These are phyloP conservation scores for Hippolais icterina DNA, from an alignment of 2,113 vertebrate genomes.

Conservation along the genomic window DNA sequence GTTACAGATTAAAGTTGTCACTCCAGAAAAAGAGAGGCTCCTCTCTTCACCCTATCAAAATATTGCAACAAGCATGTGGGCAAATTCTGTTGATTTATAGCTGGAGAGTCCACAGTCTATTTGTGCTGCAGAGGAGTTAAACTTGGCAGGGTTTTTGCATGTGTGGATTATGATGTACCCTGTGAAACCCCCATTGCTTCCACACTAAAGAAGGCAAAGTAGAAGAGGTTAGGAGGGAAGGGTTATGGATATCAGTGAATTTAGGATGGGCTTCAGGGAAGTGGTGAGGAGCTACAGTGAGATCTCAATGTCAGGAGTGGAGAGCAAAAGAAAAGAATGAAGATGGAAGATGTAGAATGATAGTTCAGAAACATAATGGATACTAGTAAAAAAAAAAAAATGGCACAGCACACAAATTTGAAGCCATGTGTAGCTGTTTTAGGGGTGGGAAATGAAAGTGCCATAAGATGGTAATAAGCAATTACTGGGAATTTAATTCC, in stretches of 20 bases:
- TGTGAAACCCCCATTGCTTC: not conserved
- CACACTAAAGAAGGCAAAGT: not conserved
- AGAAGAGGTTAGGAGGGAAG: not conserved
- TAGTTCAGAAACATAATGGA: not conserved
- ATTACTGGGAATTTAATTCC: slow-evolving; percentile 57
- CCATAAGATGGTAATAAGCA: slow-evolving; percentile 34
- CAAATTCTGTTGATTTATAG: not conserved
- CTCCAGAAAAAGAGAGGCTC: not conserved
- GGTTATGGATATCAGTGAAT: not conserved
- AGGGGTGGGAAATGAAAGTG: not conserved
- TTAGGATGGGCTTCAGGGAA: not conserved
- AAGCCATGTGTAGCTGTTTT: not conserved
- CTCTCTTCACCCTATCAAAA: not conserved
- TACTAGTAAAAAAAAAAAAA: not conserved
- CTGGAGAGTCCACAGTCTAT: not conserved
- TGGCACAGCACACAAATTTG: not conserved
- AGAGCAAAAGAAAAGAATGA: not conserved
- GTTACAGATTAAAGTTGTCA: not conserved
- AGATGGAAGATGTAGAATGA: not conserved
- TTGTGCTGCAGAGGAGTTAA: not conserved
- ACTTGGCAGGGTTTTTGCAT: not conserved
- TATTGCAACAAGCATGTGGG: not conserved
- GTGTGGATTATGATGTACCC: not conserved
- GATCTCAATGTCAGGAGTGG: not conserved
- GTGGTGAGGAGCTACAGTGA: not conserved